Percentiles rank a stretch among this genome's conserved stretches.
Conservation (phyloP, 2,797 vertebrate species). For the Forpus xanthops region DNA sequence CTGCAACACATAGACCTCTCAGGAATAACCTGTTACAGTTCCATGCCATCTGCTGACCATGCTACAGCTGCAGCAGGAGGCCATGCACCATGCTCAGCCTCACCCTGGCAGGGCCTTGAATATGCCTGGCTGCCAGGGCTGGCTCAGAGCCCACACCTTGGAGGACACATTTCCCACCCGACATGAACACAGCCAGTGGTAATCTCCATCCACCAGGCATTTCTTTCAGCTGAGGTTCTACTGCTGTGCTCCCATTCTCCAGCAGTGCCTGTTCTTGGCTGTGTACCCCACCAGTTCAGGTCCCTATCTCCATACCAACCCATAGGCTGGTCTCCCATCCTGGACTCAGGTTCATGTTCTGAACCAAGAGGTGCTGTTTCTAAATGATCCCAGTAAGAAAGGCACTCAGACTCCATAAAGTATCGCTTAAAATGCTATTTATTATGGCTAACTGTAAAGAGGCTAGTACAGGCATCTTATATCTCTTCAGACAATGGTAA, state of each 20-base stretch:
- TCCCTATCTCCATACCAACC: background rate
- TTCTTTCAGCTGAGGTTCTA: background rate
- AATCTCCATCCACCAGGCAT: background rate
- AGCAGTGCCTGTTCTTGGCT: background rate
- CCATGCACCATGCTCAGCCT: no score
- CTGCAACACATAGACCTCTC: background rate
- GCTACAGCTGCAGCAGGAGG: background rate
- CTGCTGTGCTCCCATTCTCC: rapidly evolving
- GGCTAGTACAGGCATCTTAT: background rate
- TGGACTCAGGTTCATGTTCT: background rate
- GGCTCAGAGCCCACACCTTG: background rate
- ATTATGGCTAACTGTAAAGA: background rate
- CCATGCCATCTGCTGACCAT: background rate
- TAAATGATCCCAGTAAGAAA: background rate
- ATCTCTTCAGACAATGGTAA: background rate
- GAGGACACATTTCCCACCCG: background rate
- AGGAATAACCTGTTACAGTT: background rate
- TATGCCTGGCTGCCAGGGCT: background rate
- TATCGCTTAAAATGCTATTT: background rate
- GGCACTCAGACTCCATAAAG: background rate
- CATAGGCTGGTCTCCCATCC: background rate
- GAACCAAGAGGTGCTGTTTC: background rate
- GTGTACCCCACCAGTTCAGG: background rate
- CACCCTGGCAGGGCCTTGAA: background rate
- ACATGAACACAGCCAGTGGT: background rate